Base-by-base conservation (phyloP, 2,113 vertebrate species). In the Colaptes auratus region DNA sequence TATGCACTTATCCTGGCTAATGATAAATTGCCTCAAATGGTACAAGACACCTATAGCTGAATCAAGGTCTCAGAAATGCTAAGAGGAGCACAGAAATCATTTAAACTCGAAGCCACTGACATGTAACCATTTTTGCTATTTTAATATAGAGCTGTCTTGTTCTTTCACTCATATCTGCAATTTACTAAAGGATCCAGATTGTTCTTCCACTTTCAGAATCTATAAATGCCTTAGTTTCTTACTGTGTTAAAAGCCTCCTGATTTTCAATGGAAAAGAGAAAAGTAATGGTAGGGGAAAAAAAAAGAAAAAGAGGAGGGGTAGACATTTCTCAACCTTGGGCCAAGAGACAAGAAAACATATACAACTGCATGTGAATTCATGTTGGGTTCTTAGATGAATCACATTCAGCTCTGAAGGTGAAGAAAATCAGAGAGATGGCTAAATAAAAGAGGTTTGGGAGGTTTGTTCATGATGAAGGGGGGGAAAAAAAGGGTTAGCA, bases 21-120 rank as follows among this genome's bases (percentile, higher is more conserved):
- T 0, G 0, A 70, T 28, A 87, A 30, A 66, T 82, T 48, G 1
- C 17, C 33, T 59, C 15, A 74, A 60, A 58, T 20, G 4, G 7
- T 19, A 77, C 35, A 42, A 3, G 24, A 7, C 36, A 65, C 52
- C 56, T 35, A 3, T 10, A 86, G 27, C 3, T 65, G 31, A 76
- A 69, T 48, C 19, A 67, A 75, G 35, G 39, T 3, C 11, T 44
- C 19, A 33, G 8, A 19, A 14, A 65, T 56, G 5, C 3, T 28
- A 65, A 84, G 35, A 21, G 7, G 12, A 36, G 5, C 28, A 78
- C 35, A 31, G 12, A 74, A 66, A 53, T 53, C 2, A 52, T 82
- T 83, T 48, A 60, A 76, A 16, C 9, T 39, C 75, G 20, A 19
- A 67, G 27, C 55, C 5, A 55, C 8, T 35, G 3, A 19, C 6